Evolutionary conservation across 2,888 invertebrate species (phyloP).

Genomic region (Papilio demoleus): DNA sequence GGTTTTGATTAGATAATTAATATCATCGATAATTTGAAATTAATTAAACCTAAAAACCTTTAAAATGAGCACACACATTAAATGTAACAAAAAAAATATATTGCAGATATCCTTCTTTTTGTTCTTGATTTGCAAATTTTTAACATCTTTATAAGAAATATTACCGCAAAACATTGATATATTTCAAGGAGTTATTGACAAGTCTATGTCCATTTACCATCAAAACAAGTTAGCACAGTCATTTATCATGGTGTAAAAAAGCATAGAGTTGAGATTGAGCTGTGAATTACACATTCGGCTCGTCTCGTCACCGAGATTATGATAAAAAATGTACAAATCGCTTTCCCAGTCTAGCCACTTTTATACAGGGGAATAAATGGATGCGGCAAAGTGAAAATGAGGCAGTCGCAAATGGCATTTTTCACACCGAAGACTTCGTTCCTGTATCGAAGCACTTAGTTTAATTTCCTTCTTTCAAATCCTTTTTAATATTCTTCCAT

Average conservation of each 20-base stretch:
- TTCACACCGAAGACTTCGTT: constrained; percentile 33
- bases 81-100: too few species aligned
- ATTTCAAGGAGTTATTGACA: too few species aligned
- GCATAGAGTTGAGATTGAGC: constrained; percentile 47
- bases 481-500: constrained; percentile 22
- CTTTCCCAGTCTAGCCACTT: constrained; percentile 50
- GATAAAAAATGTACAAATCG: constrained; percentile 54
- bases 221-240: constrained; percentile 1
- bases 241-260: constrained; percentile 11
- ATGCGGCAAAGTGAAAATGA: constrained; percentile 45
- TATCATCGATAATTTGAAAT: too few species aligned
- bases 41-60: too few species aligned
- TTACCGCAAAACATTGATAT: too few species aligned
- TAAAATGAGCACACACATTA: too few species aligned
- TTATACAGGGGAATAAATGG: constrained; percentile 41
- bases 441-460: constrained; percentile 36
- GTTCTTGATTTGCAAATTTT: too few species aligned
- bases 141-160: too few species aligned
- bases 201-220: constrained; percentile 4
- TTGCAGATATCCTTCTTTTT: too few species aligned
- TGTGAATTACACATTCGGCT: constrained; percentile 54
- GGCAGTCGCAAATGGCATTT: constrained; percentile 48
- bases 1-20: too few species aligned
- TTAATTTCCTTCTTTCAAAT: constrained; percentile 32
- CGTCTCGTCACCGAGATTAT: constrained; percentile 34